phyloP scores from a whole-genome alignment of 2,888 invertebrate genomes.

The Belgica antarctica region DNA sequence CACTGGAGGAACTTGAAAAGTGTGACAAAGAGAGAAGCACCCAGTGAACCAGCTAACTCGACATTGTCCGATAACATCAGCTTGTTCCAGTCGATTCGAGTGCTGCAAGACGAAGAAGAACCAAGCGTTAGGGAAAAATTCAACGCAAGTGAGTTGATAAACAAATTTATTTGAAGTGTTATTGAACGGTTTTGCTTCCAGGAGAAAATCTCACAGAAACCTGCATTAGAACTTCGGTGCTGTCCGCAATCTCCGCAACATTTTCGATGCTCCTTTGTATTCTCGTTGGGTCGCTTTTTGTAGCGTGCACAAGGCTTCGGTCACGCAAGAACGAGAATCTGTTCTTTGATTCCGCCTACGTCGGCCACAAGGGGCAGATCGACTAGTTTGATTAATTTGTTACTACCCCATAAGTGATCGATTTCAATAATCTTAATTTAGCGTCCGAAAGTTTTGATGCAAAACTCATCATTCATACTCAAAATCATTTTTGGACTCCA shows the following conservation, averaged over 20 bases:
- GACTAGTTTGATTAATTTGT: slow-evolving; percentile 56
- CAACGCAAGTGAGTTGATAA: background rate
- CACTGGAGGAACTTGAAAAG: slow-evolving; percentile 89
- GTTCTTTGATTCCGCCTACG: slow-evolving; percentile 59
- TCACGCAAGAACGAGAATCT: slow-evolving; percentile 57
- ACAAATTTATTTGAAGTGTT: background rate
- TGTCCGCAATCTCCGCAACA: slow-evolving; percentile 67
- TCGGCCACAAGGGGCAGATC: slow-evolving; percentile 65
- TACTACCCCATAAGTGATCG: background rate
- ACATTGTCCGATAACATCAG: slow-evolving; percentile 82
- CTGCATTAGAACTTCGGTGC: slow-evolving; percentile 63
- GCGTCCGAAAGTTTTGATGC: background rate
- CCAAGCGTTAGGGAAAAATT: background rate
- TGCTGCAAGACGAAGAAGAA: slow-evolving; percentile 67
- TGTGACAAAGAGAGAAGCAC: slow-evolving; percentile 70
- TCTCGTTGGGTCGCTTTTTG: slow-evolving; percentile 68
- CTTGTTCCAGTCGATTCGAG: slow-evolving; percentile 82
- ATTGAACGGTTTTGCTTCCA: no score
- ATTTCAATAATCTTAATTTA: slow-evolving; percentile 21
- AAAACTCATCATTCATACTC: background rate
- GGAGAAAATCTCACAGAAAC: slow-evolving; percentile 59
- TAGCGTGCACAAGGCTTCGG: slow-evolving; percentile 73
- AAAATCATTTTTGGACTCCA: background rate
- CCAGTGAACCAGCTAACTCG: slow-evolving; percentile 53
- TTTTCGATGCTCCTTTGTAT: slow-evolving; percentile 70